Evolutionary conservation across 2,797 vertebrate genomes (phyloP).

Genomic region (Hafferia zeledoni): DNA sequence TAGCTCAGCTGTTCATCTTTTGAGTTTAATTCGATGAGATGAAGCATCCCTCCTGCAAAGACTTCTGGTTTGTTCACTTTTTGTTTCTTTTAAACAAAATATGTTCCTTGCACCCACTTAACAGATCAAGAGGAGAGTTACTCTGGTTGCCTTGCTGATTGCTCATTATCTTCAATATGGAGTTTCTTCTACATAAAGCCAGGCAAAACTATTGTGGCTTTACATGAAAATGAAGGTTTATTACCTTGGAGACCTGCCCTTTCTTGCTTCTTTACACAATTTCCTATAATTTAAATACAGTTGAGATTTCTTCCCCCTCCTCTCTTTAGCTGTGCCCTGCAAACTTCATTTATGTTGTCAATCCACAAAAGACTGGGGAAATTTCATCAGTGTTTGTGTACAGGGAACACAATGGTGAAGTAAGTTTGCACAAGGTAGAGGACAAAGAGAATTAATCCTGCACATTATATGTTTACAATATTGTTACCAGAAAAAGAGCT

Average conservation of each 20-base stretch:
- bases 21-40: neutral
- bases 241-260: neutral
- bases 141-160: neutral
- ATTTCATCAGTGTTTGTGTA: neutral
- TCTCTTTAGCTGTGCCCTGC: neutral
- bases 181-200: neutral
- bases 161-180: neutral
- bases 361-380: neutral
- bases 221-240: neutral
- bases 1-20: neutral
- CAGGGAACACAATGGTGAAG: neutral
- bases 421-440: neutral
- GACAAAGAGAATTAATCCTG: neutral
- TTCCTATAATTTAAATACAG: neutral
- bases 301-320: neutral
- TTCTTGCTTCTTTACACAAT: neutral
- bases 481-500: neutral
- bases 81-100: neutral
- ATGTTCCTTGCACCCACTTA: neutral
- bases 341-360: neutral
- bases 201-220: neutral
- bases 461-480: neutral
- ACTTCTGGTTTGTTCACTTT: neutral
- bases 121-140: neutral
- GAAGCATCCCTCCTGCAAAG: neutral